These are phyloP conservation scores for Aplocera efformata DNA, from an alignment of 2,888 invertebrate species.

Conservation along the genomic window DNA sequence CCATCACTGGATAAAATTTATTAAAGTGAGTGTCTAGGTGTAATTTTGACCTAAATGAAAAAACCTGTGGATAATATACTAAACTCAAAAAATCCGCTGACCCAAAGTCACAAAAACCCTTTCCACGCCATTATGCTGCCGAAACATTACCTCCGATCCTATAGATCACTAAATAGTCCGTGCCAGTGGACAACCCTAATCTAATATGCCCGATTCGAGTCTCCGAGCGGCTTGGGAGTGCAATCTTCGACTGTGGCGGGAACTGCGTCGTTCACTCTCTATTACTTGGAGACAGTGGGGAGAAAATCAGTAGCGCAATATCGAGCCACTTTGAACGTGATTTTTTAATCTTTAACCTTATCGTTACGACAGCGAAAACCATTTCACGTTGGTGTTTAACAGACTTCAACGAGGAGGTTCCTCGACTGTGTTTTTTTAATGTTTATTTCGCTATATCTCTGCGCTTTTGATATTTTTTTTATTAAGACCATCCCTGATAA, in stretches of 20 bases:
- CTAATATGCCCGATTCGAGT: conserved; percentile 60
- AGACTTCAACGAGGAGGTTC: too few species aligned
- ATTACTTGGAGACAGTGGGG: conserved; percentile 35
- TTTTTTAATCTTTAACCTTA: too few species aligned
- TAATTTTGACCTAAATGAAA: too few species aligned
- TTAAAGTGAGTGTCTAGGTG: too few species aligned
- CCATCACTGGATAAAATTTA: too few species aligned
- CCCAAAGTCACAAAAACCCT: conserved; percentile 22
- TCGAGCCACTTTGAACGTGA: too few species aligned
- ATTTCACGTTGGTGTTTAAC: too few species aligned
- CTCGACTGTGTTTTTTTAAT: too few species aligned
- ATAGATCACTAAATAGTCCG: conserved; percentile 59
- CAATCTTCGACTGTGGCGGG: conserved; percentile 52
- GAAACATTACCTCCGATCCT: conserved; percentile 39
- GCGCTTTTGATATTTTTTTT: too few species aligned
- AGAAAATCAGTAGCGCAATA: conserved; percentile 29
- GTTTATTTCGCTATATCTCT: too few species aligned
- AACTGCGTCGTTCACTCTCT: conserved; percentile 43
- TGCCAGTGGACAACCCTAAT: conserved; percentile 58
- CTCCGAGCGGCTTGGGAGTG: conserved; percentile 39
- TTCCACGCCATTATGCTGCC: conserved; percentile 31
- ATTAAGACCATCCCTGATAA: too few species aligned
- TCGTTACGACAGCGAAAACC: too few species aligned
- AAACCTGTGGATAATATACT: not conserved
- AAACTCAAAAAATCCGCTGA: conserved; percentile 1